Base-by-base conservation (phyloP, 2,888 invertebrate species). In the Machimus atricapillus region DNA sequence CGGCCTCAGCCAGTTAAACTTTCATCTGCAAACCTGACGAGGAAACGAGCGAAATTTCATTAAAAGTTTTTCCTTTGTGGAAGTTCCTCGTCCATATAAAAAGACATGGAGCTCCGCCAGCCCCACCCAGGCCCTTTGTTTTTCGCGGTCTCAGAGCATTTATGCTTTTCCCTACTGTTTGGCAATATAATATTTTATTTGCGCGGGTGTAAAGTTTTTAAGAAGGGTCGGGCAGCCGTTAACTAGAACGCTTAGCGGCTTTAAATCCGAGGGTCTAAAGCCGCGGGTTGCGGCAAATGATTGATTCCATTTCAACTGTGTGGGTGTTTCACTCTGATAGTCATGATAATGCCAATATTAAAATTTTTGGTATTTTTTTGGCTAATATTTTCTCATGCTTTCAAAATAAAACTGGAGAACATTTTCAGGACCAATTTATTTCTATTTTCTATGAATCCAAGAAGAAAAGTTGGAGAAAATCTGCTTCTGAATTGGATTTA, bases 61-160 rank as follows among this genome's bases (percentile, higher is more conserved):
- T 81, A 81, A 81, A 81, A 81, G 81, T 81, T 81, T 81, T 16
- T 56, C 31, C 81, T 34, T 81, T 78, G 78, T 19, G 78, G 37
- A 43, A 78, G 78, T 40, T 77, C 19, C 16, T 78, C 23, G 78
- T 46, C 37, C 23, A 78, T 23, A 43, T 78, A 46, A 78, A 78
- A 46, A 19, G 43, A 37, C 78, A 37, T 9, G 7, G 27, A 66
- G 66, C 23, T 19, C 23, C 23, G 23, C 43, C 43, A 43, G 23
- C 23, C 43, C 23, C 43, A 46, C 43, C 43, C 43, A 46, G 8
- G 23, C 5, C 23, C 43, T 27, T 40, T 78, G 43, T 78, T 78
- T 46, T 23, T 43, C 78, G 76, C 43, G 43, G 40, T 78, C 43
- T 78, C 23, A 9, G 19, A 4, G 43, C 27, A 78, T 78, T 40